Percentiles rank a stretch among this genome's conserved stretches.
These are phyloP conservation scores for Acropternis orthonyx DNA, from an alignment of 2,797 vertebrate species.

Conservation along the genomic window DNA sequence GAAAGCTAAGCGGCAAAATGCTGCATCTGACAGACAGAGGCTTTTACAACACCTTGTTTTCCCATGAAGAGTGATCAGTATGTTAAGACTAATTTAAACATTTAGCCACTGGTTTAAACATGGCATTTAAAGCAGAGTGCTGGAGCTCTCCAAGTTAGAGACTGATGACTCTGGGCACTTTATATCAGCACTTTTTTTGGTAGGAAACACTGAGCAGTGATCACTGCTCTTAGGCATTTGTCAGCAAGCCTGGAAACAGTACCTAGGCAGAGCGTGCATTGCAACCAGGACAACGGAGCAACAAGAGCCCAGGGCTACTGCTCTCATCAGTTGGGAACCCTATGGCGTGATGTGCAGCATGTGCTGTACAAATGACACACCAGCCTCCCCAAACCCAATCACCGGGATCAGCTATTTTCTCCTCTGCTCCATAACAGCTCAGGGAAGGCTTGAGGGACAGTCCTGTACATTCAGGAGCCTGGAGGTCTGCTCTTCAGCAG, in stretches of 20 bases:
- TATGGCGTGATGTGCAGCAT: accelerated
- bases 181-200: not conserved
- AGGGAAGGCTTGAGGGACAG: not conserved
- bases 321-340: not conserved
- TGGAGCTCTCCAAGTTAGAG: not conserved
- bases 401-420: not conserved
- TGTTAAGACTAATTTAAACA: not conserved
- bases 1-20: not conserved
- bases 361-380: not conserved
- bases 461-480: not conserved
- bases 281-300: not conserved
- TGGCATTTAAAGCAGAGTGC: not conserved
- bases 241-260: not conserved
- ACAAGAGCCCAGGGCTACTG: not conserved
- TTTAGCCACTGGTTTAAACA: not conserved
- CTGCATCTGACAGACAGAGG: not conserved
- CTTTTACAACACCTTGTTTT: not conserved
- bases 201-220: not conserved
- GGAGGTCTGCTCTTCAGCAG: not conserved
- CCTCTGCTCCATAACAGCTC: not conserved
- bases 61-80: not conserved
- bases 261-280: accelerated
- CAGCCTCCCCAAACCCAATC: not conserved
- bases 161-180: not conserved
- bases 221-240: not conserved